phyloP scores from a whole-genome alignment of 2,797 vertebrate species.

The Momotus momota region DNA sequence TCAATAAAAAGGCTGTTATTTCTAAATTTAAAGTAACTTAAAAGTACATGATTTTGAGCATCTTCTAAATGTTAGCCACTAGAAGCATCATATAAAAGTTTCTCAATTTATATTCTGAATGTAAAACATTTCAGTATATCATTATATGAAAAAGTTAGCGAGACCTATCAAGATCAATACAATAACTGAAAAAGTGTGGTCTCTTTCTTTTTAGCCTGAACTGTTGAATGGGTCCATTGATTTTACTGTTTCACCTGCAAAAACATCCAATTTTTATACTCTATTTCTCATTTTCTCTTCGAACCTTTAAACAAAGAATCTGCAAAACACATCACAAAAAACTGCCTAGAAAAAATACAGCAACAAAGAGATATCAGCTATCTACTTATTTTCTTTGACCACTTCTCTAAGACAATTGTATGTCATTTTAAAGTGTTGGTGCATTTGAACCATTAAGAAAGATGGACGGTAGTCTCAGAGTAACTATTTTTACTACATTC shows the following conservation, averaged over 20 bases:
- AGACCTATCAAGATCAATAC: background rate
- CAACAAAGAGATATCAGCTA: background rate
- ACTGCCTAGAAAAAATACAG: background rate
- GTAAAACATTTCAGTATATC: background rate
- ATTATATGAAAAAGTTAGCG: background rate
- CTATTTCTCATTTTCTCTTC: background rate
- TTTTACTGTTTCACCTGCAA: constrained; percentile 4
- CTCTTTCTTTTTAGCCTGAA: background rate
- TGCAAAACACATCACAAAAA: background rate
- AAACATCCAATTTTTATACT: background rate
- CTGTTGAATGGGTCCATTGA: background rate
- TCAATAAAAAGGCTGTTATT: background rate
- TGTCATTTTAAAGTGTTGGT: background rate
- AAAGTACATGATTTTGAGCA: background rate
- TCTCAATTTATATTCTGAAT: background rate
- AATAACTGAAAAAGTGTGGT: background rate
- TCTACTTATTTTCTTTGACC: background rate
- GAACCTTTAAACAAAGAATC: background rate
- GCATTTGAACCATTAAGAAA: background rate
- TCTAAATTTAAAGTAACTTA: background rate
- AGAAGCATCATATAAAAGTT: background rate
- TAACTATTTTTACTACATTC: background rate
- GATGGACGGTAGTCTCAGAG: background rate
- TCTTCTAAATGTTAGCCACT: background rate
- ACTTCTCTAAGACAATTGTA: background rate